Base-by-base conservation (phyloP, 2,797 vertebrate genomes). In the Phoeniculus purpureus region DNA sequence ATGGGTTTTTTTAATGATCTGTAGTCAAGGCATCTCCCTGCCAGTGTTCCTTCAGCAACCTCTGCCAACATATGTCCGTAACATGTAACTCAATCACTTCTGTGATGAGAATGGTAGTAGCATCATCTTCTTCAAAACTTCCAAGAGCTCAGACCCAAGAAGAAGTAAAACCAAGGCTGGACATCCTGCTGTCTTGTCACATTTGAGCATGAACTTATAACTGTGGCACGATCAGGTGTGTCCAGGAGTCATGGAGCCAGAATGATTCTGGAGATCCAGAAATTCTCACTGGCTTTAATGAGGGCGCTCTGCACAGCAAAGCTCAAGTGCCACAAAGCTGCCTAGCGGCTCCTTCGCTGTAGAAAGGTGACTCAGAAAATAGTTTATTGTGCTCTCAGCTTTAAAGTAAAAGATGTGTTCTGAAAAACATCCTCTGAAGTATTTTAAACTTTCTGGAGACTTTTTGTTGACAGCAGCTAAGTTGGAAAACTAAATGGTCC, bases 401-500 rank as follows among this genome's bases (percentile, higher is more conserved):
- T 64, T 86, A 16, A 79, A 60, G 26, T 54, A 56, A 75, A 82
- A 84, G 10, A 55, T 76, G 7, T 47, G 14, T 22, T 70, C 54
- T 15, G 12, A 14, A 59, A 65, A 23, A 47, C 51, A 15, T 29
- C 26, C 8, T 51, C 43, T 37, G 27, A 75, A 72, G 23, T 37
- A 71, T 74, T 86, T 74, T n/a, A 73, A 84, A 77, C 43, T 80
- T 92, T 74, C 40, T 65, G 62, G 23, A 76, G 13, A 37, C 15
- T 29, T 52, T 60, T 65, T 75, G n/a, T 8, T 76, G 72, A 62
- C 9, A 8, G 13, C 43, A 72, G 19, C 43, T 73, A 79, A 55
- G 22, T 34, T 66, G 31, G 56, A 77, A 85, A 77, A 86, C 62
- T 34, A 55, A 89, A 82, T 0, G 16, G 72, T 62, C 59, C 59